Percentiles rank a stretch among this genome's conserved stretches.
Evolutionary conservation across 2,797 vertebrate genomes (phyloP).

Genomic region (Vultur gryphus): DNA sequence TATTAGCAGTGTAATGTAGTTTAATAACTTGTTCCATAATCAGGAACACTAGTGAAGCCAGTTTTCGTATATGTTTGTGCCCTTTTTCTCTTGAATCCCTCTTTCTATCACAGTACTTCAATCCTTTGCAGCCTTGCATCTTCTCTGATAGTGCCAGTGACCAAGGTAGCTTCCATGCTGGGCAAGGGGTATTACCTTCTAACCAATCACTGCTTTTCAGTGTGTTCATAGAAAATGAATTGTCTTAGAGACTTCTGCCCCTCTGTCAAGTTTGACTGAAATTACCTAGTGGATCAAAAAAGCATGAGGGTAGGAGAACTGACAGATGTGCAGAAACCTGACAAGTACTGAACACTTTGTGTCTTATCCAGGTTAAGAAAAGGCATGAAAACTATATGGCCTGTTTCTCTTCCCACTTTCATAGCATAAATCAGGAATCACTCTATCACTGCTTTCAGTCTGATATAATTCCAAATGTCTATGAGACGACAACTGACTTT

Average conservation of each 20-base stretch:
- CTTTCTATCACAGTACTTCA: not conserved
- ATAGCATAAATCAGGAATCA: not conserved
- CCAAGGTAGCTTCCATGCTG: not conserved
- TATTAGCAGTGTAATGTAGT: not conserved
- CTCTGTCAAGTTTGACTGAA: not conserved
- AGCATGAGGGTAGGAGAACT: accelerated
- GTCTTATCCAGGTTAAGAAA: not conserved
- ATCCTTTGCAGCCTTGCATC: not conserved
- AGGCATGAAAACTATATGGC: not conserved
- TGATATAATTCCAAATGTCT: not conserved
- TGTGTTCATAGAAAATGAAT: not conserved
- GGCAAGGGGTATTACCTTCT: not conserved
- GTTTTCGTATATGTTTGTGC: not conserved
- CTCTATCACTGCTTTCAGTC: not conserved
- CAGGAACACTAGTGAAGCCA: not conserved
- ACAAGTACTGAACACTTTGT: not conserved
- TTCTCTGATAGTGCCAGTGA: not conserved
- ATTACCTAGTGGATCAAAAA: not conserved
- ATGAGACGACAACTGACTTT: not conserved
- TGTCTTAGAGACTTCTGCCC: not conserved
- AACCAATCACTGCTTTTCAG: not conserved
- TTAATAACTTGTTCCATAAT: not conserved
- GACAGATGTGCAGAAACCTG: not conserved
- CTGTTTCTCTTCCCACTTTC: not conserved
- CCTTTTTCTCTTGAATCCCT: not conserved